These are phyloP conservation scores for Hycleus cichorii DNA, from an alignment of 1,140 invertebrate species.

Conservation along the genomic window DNA sequence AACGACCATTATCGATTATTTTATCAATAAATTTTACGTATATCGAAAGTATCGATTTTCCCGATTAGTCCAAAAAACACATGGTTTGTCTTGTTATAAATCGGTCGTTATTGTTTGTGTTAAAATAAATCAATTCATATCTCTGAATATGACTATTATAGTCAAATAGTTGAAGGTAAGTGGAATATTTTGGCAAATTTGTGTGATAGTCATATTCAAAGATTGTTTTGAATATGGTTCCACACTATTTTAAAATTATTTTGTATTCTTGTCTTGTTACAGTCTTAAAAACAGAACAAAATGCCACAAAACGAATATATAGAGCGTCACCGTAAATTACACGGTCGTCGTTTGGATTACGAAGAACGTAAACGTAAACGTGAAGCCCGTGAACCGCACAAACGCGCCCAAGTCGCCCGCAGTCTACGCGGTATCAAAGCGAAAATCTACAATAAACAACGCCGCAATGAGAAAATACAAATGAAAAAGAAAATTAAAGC, in stretches of 20 bases:
- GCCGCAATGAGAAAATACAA: conserved; percentile 96
- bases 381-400: conserved; percentile 88
- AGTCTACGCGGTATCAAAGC: conserved; percentile 94
- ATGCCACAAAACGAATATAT: conserved; percentile 99
- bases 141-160: conserved; percentile 36
- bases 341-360: conserved; percentile 94
- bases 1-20: conserved; percentile 1
- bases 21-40: neutral
- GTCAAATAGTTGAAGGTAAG: conserved; percentile 26
- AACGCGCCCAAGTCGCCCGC: conserved; percentile 80
- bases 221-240: conserved; percentile 32
- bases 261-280: conserved; percentile 13
- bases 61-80: neutral
- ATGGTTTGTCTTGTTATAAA: neutral
- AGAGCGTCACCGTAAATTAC: conserved; percentile 91
- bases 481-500: conserved; percentile 97
- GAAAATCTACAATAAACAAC: conserved; percentile 94
- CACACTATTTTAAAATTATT: conserved; percentile 6
- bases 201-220: conserved; percentile 37
- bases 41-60: neutral
- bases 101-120: neutral
- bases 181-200: conserved; percentile 20
- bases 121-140: conserved; percentile 4
- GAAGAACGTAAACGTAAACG: conserved; percentile 95
- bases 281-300: conserved; percentile 11